Conservation (phyloP, 2,797 vertebrate species). For the Mycteria americana region DNA sequence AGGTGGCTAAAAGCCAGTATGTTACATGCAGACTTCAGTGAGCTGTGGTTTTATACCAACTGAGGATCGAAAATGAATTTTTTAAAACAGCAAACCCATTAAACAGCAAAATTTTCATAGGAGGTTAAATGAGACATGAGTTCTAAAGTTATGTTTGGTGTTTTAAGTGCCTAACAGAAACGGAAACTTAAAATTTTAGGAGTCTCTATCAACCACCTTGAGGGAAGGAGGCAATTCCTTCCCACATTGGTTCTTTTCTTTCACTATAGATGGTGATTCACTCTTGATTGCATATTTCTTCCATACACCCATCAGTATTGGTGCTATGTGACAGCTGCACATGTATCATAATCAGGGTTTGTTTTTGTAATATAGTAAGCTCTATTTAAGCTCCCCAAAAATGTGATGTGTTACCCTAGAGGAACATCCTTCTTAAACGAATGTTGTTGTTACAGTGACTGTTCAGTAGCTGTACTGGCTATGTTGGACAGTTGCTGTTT, state of each 20-base stretch:
- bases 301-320: not conserved
- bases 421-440: not conserved
- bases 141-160: not conserved
- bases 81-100: not conserved
- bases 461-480: not conserved
- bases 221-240: not conserved
- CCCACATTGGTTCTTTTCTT: not conserved
- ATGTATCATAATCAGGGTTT: not conserved
- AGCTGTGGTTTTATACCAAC: not conserved
- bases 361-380: not conserved
- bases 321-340: not conserved
- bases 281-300: not conserved
- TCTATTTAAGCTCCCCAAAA: not conserved
- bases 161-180: not conserved
- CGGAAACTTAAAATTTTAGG: not conserved
- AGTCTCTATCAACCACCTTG: not conserved
- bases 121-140: not conserved
- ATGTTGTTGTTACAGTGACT: not conserved
- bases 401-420: not conserved
- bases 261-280: not conserved
- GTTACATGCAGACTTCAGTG: not conserved
- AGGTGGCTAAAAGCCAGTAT: not conserved
- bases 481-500: not conserved
- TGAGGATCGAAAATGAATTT: not conserved
- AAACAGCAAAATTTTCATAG: not conserved